phyloP scores from a whole-genome alignment of 2,113 vertebrate genomes.

The Tragelaphus imberbis region DNA sequence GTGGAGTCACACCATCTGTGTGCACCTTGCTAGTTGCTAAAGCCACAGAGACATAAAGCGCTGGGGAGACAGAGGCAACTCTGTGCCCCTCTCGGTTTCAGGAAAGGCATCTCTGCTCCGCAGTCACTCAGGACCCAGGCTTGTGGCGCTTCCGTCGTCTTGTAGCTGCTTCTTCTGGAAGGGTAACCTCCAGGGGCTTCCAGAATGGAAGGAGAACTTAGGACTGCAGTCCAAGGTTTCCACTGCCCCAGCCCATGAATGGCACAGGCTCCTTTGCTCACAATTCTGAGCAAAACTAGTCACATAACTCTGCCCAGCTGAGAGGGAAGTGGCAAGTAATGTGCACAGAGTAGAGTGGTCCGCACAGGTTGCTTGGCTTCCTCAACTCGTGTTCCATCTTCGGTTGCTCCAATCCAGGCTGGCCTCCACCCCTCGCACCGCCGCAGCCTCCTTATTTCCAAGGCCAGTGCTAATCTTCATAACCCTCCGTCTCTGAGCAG shows the following conservation, averaged over 20 bases:
- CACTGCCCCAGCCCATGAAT: background rate
- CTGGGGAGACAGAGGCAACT: rapidly evolving
- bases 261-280: background rate
- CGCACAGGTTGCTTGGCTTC: background rate
- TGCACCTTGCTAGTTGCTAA: background rate
- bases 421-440: background rate
- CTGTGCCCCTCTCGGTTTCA: rapidly evolving
- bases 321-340: background rate
- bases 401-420: background rate
- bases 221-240: background rate
- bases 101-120: background rate
- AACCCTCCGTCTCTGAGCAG: background rate
- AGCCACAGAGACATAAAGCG: rapidly evolving
- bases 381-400: background rate
- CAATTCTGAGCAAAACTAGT: background rate
- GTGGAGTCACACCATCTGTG: background rate
- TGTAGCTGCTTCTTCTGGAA: background rate
- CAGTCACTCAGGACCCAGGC: no score
- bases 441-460: no score
- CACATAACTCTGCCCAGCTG: background rate
- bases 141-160: rapidly evolving
- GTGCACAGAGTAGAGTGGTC: background rate
- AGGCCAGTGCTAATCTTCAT: background rate
- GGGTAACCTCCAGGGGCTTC: background rate
- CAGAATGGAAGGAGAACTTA: background rate